These are phyloP conservation scores for Macaca nemestrina DNA, from an alignment of 2,113 vertebrate genomes.

Conservation along the genomic window DNA sequence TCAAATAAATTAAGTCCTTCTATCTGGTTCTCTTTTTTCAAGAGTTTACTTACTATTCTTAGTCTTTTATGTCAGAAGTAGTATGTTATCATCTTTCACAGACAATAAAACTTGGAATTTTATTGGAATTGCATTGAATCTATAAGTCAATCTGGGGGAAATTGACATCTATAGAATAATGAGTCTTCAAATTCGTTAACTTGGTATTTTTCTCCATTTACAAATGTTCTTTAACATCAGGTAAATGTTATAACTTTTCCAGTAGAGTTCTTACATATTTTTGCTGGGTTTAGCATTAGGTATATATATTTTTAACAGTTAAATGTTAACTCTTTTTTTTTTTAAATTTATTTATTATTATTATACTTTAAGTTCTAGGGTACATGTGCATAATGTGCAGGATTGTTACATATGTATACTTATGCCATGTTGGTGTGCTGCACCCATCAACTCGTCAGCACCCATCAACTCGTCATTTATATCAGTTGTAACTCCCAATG, in stretches of 20 bases:
- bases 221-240: background rate
- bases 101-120: background rate
- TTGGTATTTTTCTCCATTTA: background rate
- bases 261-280: background rate
- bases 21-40: background rate
- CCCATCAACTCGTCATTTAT: too few relatives aligned
- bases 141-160: background rate
- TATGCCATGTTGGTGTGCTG: too few relatives aligned
- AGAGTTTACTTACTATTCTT: background rate
- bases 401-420: too few relatives aligned
- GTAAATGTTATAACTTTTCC: background rate
- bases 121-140: background rate
- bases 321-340: background rate
- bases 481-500: too few relatives aligned
- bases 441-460: too few relatives aligned
- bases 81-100: background rate
- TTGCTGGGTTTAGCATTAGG: background rate
- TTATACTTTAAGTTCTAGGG: too few relatives aligned
- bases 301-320: background rate
- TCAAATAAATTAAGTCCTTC: background rate
- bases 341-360: too few relatives aligned
- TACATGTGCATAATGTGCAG: too few relatives aligned
- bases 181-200: background rate
- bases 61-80: background rate
- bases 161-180: background rate